Evolutionary conservation across 2,797 vertebrate genomes (phyloP), one percentile per base, ranked within the genome.

Genomic region (Apogon hyalosoma): DNA sequence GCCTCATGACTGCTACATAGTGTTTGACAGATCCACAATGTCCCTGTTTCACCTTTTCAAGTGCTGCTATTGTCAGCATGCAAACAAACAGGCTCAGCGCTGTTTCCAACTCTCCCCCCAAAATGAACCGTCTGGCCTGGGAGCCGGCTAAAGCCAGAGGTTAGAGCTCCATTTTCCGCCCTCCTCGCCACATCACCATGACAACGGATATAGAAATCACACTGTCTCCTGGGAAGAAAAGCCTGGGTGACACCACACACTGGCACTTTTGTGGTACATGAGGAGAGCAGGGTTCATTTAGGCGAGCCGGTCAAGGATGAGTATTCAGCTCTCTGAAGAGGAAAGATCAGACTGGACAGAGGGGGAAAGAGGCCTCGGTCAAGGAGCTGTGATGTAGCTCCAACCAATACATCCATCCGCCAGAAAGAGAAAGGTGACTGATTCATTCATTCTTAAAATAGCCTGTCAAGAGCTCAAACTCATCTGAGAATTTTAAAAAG

Each of bases 121-220:
- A 88, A 95, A 94, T 96, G 95, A 96, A 95, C 95, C 82, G 90
- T 94, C 92, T 94, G 93, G 94, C 94, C 94, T 92, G 94, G 91
- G 92, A 94, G 93, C 91, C 86, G 85, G 92, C 94, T 92, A 93
- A 96, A 96, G 95, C 95, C 95, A 93, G 81, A 96, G 96, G 96
- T 97, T 97, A 96, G 94, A 92, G 92, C 92, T 87, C 93, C 95
- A 94, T 97, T 97, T 96, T 95, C 94, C 94, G 94, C 93, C 94
- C 94, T 94, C 93, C 95, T 95, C 88, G 89, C 94, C 93, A 82
- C 90, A 90, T 99, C 94, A 87, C 96, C 97, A 98, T 99, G 97
- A 96, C 97, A 96, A 99, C 98, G 94, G 96, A 98, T 97, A 98
- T 97, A 98, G 97, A 99, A 99, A 98, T 98, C 96, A 97, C 95